phyloP scores from a whole-genome alignment of 1,140 invertebrate species.

The Drosophila serrata region DNA sequence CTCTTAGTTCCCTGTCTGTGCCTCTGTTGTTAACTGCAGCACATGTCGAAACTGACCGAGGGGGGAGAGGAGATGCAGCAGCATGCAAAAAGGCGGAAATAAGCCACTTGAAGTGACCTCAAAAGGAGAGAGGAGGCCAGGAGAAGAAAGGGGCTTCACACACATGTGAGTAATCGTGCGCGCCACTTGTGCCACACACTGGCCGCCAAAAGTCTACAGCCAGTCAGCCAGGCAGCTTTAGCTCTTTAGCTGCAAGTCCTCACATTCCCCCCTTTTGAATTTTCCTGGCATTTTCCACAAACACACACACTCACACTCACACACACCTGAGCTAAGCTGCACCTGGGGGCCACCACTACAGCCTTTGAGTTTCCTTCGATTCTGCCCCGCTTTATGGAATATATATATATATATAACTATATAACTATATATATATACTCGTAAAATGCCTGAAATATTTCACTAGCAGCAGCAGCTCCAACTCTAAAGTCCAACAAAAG shows the following conservation, averaged over 20 bases:
- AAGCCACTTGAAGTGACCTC: conserved; percentile 80
- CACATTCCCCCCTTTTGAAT: neutral
- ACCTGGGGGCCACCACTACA: conserved; percentile 6
- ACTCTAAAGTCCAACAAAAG: conserved; percentile 54
- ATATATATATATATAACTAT: conserved; percentile 8
- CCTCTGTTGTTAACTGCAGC: conserved; percentile 52
- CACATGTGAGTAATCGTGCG: conserved; percentile 71
- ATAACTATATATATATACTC: conserved; percentile 16
- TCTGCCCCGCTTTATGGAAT: conserved; percentile 27
- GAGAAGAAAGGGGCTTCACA: conserved; percentile 6
- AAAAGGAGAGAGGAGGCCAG: conserved; percentile 49
- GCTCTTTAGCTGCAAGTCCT: conserved; percentile 6
- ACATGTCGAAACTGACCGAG: conserved; percentile 66
- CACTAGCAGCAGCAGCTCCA: conserved; percentile 46
- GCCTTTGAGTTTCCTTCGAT: conserved; percentile 27
- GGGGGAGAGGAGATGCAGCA: conserved; percentile 2
- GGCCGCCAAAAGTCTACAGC: conserved; percentile 52
- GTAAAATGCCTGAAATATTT: conserved; percentile 77
- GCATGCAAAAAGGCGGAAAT: conserved; percentile 79
- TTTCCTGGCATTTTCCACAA: conserved; percentile 8
- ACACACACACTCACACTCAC: neutral
- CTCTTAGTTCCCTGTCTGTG: conserved; percentile 2
- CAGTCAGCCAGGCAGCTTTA: conserved; percentile 5
- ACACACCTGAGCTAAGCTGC: conserved; percentile 41
- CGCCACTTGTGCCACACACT: conserved; percentile 68